These are phyloP conservation scores for Agrochola circellaris DNA, from an alignment of 2,888 invertebrate species.

Conservation along the genomic window DNA sequence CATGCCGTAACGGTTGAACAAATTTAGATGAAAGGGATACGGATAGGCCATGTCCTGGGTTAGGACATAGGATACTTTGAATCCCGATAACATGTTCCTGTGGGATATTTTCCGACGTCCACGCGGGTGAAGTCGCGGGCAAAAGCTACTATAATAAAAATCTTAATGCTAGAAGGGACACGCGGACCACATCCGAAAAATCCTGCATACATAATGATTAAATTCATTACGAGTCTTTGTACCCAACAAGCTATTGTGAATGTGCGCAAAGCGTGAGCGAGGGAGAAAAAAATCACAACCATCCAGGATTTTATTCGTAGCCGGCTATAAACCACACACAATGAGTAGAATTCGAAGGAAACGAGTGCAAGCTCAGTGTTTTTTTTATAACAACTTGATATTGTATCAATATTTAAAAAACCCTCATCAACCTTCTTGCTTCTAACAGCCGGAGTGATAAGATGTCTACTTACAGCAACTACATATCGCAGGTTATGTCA, in stretches of 20 bases:
- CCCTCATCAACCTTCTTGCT: background rate
- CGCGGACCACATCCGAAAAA: conserved; percentile 70
- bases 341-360: conserved; percentile 29
- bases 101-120: too few species aligned
- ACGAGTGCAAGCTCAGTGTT: conserved; percentile 12
- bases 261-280: conserved; percentile 71
- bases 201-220: conserved; percentile 75
- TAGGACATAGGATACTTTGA: too few species aligned
- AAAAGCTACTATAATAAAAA: conserved; percentile 62
- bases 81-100: too few species aligned
- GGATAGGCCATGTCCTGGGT: too few species aligned
- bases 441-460: too few species aligned
- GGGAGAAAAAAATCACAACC: conserved; percentile 60
- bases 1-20: too few species aligned
- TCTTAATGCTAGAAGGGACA: conserved; percentile 66
- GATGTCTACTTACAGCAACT: too few species aligned
- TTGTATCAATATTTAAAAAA: background rate
- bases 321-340: conserved; percentile 49
- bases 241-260: conserved; percentile 69
- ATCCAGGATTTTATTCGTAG: conserved; percentile 50
- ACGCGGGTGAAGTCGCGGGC: too few species aligned
- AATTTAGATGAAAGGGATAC: too few species aligned
- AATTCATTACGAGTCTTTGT: conserved; percentile 75
- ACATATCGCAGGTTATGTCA: background rate
- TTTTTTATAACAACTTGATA: conserved; percentile 1